phyloP scores from a whole-genome alignment of 53 echinoderm and acorn worm species.

The Holothuria leucospilota region DNA sequence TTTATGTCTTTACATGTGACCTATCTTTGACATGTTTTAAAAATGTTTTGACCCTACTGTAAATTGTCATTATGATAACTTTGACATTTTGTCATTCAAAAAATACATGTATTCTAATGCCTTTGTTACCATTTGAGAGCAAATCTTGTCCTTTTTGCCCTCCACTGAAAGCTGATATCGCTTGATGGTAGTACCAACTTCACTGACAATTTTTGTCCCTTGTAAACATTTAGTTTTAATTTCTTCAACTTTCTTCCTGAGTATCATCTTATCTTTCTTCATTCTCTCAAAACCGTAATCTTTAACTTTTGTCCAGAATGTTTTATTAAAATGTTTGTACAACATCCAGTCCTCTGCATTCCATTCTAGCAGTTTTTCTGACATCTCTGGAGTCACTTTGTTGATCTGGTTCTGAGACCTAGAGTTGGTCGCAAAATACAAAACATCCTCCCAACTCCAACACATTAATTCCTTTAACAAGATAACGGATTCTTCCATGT shows the following conservation, averaged over 20 bases:
- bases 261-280: not conserved
- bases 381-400: not conserved
- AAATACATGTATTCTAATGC: not conserved
- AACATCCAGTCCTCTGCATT: constrained; percentile 36
- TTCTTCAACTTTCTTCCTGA: not conserved
- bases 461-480: constrained; percentile 45
- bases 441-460: constrained; percentile 42
- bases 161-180: not conserved
- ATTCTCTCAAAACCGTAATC: constrained; percentile 20
- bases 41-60: too few relatives aligned
- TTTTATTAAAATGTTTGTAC: constrained; percentile 34
- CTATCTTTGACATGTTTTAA: too few relatives aligned
- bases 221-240: not conserved
- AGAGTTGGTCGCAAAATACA: constrained; percentile 20
- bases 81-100: constrained; percentile 22
- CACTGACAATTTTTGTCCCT: not conserved
- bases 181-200: not conserved
- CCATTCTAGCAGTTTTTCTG: not conserved
- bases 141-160: not conserved
- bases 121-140: not conserved
- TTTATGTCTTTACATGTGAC: too few relatives aligned
- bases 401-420: not conserved
- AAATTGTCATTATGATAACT: not conserved
- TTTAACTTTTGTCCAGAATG: constrained; percentile 34
- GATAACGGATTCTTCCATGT: constrained; percentile 50